These are phyloP conservation scores for Lochmaea crataegi DNA, from an alignment of 2,888 invertebrate genomes.

Conservation along the genomic window DNA sequence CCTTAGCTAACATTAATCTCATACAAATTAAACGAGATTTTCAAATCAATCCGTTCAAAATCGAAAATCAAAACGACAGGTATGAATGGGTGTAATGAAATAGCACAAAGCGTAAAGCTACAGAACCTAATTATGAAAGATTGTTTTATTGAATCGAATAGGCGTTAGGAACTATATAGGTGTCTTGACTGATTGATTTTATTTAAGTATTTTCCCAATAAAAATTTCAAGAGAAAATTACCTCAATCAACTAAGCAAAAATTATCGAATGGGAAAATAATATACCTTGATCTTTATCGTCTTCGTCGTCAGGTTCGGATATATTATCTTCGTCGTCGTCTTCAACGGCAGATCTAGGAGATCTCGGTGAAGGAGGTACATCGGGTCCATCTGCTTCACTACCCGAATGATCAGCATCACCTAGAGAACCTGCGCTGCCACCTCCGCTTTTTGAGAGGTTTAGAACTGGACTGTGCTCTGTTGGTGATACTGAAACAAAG, in stretches of 20 bases:
- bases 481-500: constrained; percentile 77
- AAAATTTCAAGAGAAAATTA: too few relatives aligned
- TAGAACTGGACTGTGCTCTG: constrained; percentile 89
- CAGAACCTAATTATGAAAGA: not conserved
- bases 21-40: constrained; percentile 30
- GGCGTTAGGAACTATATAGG: not conserved
- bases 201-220: too few relatives aligned
- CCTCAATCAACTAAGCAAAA: not conserved
- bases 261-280: not conserved
- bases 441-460: constrained; percentile 91
- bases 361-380: constrained; percentile 69
- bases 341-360: constrained; percentile 75
- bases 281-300: constrained; percentile 85
- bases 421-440: constrained; percentile 75
- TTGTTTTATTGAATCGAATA: not conserved
- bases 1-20: constrained; percentile 47
- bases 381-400: constrained; percentile 75
- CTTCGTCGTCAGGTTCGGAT: constrained; percentile 88
- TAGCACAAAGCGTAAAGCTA: not conserved
- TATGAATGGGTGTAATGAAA: constrained; percentile 10
- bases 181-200: too few relatives aligned
- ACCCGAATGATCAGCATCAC: constrained; percentile 74
- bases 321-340: constrained; percentile 89
- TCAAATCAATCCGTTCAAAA: constrained; percentile 24
- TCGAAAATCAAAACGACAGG: constrained; percentile 8